A percentile compares a stretch with the other conserved stretches of the same genome.
phyloP scores from a whole-genome alignment of 2,888 invertebrate species.

The Cheilosia vulpina region DNA sequence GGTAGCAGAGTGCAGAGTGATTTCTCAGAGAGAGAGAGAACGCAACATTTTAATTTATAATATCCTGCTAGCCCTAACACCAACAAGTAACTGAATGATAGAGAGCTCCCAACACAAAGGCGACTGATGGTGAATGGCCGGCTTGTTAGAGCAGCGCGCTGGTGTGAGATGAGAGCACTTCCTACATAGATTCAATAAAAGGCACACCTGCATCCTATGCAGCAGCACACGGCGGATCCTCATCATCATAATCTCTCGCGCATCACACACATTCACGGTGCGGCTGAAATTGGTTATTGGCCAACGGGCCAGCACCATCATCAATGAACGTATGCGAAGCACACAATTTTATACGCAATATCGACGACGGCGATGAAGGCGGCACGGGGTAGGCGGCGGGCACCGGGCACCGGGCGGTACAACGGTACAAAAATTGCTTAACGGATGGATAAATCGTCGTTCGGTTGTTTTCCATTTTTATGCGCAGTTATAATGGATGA shows the following conservation, averaged over 20 bases:
- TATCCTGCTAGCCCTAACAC: slow-evolving; percentile 50
- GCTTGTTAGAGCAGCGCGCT: slow-evolving; percentile 46
- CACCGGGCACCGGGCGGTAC: slow-evolving; percentile 16
- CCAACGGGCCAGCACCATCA: slow-evolving; percentile 56
- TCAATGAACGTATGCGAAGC: slow-evolving; percentile 57
- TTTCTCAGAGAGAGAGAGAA: slow-evolving; percentile 49
- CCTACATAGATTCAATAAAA: slow-evolving; percentile 74
- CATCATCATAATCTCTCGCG: slow-evolving; percentile 57
- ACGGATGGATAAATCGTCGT: slow-evolving; percentile 75
- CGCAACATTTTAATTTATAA: slow-evolving; percentile 73
- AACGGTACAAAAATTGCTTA: slow-evolving; percentile 76
- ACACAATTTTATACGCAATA: slow-evolving; percentile 63
- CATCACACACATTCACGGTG: slow-evolving; percentile 49
- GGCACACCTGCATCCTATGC: slow-evolving; percentile 73
- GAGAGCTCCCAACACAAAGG: slow-evolving; percentile 48
- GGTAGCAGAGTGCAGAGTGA: slow-evolving; percentile 46
- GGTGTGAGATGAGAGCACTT: slow-evolving; percentile 72
- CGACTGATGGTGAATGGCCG: not conserved
- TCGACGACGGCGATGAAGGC: slow-evolving; percentile 26
- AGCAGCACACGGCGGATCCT: slow-evolving; percentile 15
- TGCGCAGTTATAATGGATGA: slow-evolving; percentile 75
- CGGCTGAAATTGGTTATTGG: slow-evolving; percentile 65
- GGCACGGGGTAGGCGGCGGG: slow-evolving; percentile 17
- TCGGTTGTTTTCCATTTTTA: slow-evolving; percentile 75
- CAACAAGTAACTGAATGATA: slow-evolving; percentile 55